Conservation (phyloP, 2,113 vertebrate species). For the Eurystomus gularis region DNA sequence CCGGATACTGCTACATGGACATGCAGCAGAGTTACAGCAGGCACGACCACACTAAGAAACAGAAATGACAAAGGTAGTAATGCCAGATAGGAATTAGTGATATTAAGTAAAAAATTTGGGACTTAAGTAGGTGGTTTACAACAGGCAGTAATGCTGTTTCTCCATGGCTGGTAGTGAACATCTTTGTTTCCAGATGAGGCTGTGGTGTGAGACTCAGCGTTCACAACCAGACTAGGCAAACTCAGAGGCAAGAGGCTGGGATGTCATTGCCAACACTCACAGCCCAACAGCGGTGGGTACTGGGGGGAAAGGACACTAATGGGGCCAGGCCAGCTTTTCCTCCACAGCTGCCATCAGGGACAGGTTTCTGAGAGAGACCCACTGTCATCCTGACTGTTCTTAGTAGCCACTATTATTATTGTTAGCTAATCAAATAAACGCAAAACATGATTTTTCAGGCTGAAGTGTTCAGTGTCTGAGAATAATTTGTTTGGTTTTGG, state of each 20-base stretch:
- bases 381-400: neutral
- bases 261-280: neutral
- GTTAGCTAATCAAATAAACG: neutral
- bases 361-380: neutral
- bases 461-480: neutral
- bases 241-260: neutral
- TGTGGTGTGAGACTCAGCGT: neutral
- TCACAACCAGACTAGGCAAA: neutral
- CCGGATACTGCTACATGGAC: neutral
- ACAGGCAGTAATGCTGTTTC: neutral
- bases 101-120: neutral
- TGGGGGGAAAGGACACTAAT: neutral
- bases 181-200: neutral
- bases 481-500: neutral
- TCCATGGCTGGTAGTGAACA: accelerated
- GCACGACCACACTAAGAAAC: neutral
- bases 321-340: neutral
- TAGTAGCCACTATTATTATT: neutral
- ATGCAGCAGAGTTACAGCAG: neutral
- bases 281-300: accelerated
- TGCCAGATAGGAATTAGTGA: neutral
- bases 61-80: neutral
- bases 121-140: neutral
- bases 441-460: neutral
- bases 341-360: neutral